Conservation (phyloP, 2,888 invertebrate species). For the Stenoptilia bipunctidactyla region DNA sequence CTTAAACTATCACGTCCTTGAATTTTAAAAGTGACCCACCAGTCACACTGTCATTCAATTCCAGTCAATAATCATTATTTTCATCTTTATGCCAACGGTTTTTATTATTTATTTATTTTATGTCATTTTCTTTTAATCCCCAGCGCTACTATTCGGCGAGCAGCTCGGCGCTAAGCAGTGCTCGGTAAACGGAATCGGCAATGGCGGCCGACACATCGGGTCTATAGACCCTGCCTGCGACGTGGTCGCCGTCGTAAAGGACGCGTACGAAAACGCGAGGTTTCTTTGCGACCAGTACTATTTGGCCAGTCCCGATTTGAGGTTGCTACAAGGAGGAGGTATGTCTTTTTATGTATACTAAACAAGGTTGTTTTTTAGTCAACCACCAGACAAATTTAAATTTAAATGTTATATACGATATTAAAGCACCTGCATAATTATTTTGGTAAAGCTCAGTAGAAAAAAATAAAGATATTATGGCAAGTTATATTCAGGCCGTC, state of each 20-base stretch:
- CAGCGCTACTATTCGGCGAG: constrained; percentile 88
- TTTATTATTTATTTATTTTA: background rate
- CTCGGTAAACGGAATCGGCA: constrained; percentile 54
- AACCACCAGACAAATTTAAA: too few relatives aligned
- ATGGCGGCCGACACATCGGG: constrained; percentile 87
- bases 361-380: too few relatives aligned
- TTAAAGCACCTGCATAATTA: too few relatives aligned
- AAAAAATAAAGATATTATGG: too few relatives aligned
- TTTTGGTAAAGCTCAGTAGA: too few relatives aligned
- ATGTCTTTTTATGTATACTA: too few relatives aligned
- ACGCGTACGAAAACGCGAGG: constrained; percentile 97
- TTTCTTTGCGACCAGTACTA: constrained; percentile 99
- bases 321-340: constrained; percentile 85
- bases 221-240: constrained; percentile 97
- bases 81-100: background rate
- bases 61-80: background rate
- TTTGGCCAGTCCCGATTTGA: constrained; percentile 89
- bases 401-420: too few relatives aligned
- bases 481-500: too few relatives aligned
- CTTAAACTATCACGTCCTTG: too few relatives aligned
- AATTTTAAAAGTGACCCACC: too few relatives aligned
- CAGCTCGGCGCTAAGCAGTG: constrained; percentile 47
- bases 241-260: constrained; percentile 88
- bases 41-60: too few relatives aligned
- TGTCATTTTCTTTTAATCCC: background rate